phyloP scores from a whole-genome alignment of 2,888 invertebrate species.

The Petrophora chlorosata region DNA sequence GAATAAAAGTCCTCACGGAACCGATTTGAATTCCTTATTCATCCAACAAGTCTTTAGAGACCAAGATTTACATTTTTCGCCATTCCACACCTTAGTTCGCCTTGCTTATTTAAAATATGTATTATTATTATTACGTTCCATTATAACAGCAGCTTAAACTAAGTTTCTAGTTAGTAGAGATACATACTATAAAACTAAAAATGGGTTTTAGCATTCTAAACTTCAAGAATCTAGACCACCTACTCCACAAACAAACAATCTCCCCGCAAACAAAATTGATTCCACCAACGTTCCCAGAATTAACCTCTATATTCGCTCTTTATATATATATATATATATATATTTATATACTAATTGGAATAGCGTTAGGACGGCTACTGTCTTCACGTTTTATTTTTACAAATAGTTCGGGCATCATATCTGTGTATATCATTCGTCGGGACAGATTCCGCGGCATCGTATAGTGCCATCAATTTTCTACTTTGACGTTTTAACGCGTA shows the following conservation, averaged over 20 bases:
- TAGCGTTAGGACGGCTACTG: constrained; percentile 45
- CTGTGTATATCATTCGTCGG: constrained; percentile 66
- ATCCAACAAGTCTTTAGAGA: too few relatives aligned
- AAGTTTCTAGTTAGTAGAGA: background rate
- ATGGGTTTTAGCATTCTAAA: background rate
- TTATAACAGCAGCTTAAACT: too few relatives aligned
- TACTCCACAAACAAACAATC: constrained; percentile 5
- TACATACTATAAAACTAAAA: background rate
- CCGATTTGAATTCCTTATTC: too few relatives aligned
- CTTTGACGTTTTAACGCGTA: constrained; percentile 81
- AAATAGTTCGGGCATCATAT: constrained; percentile 68
- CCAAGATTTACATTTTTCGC: too few relatives aligned
- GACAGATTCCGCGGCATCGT: constrained; percentile 57
- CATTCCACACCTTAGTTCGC: too few relatives aligned
- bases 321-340: constrained; percentile 8
- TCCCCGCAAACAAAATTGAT: constrained; percentile 14
- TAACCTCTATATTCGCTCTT: constrained; percentile 1
- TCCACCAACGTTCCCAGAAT: constrained; percentile 14
- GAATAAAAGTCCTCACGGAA: too few relatives aligned
- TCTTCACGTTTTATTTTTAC: constrained; percentile 73
- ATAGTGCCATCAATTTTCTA: constrained; percentile 68
- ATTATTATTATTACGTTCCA: too few relatives aligned
- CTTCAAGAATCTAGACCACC: constrained; percentile 11
- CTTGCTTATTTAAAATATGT: too few relatives aligned
- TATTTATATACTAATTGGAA: constrained; percentile 21